Conservation (phyloP, 2,888 invertebrate species). For the Pomacea canaliculata region DNA sequence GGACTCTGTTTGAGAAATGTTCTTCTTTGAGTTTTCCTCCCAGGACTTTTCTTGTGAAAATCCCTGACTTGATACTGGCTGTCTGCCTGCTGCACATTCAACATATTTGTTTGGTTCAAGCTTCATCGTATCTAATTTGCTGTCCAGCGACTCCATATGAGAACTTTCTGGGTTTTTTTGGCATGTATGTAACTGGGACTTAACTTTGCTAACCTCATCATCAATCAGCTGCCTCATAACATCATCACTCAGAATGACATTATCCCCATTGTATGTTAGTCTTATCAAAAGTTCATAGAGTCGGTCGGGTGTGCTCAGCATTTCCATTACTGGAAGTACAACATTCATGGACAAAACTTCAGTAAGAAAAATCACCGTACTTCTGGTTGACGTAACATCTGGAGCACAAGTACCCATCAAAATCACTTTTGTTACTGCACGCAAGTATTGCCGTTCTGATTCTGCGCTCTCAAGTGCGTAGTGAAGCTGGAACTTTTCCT, state of each 20-base stretch:
- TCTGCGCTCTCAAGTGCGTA: constrained; percentile 38
- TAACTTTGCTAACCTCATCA: constrained; percentile 11
- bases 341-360: constrained; percentile 51
- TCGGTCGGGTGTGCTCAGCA: constrained; percentile 49
- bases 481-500: constrained; percentile 38
- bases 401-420: constrained; percentile 32
- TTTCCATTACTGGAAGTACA: constrained; percentile 43
- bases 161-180: no score
- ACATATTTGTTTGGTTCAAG: no score
- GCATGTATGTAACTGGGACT: neutral
- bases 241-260: constrained; percentile 1
- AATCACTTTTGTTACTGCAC: constrained; percentile 19
- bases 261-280: constrained; percentile 47
- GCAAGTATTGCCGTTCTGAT: constrained; percentile 37
- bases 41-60: no score
- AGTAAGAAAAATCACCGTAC: constrained; percentile 30
- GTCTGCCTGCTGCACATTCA: no score
- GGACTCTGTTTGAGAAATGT: no score
- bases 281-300: constrained; percentile 51
- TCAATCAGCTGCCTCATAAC: constrained; percentile 17
- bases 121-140: no score
- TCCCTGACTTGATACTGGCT: no score
- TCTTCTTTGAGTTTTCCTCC: no score
- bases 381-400: constrained; percentile 35
- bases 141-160: no score